Percentiles rank a stretch among this genome's conserved stretches.
Evolutionary conservation across 2,888 invertebrate genomes (phyloP).

Genomic region (Stramonita haemastoma): DNA sequence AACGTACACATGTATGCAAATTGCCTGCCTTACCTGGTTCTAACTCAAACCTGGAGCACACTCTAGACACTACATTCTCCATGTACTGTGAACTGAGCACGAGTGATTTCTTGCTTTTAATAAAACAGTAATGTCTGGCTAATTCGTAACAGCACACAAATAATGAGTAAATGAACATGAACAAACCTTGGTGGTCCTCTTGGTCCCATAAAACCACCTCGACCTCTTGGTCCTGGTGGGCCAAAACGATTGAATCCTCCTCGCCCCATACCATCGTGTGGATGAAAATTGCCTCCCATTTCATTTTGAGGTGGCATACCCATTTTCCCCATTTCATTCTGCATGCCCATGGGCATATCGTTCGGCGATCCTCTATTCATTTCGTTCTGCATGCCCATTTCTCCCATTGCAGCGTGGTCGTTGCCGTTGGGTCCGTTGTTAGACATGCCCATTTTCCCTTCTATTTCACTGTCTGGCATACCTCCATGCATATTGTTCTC

Average conservation of each 20-base stretch:
- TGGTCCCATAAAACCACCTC: slow-evolving; percentile 56
- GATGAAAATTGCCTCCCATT: slow-evolving; percentile 36
- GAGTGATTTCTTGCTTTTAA: too few species aligned
- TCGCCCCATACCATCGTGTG: slow-evolving; percentile 2
- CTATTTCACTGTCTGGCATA: slow-evolving; percentile 19
- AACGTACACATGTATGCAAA: too few species aligned
- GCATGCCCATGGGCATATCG: slow-evolving; percentile 44
- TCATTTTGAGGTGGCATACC: slow-evolving; percentile 41
- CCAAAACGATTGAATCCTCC: slow-evolving; percentile 52
- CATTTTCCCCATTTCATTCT: slow-evolving; percentile 39
- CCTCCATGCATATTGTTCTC: neutral
- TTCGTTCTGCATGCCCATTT: slow-evolving; percentile 39
- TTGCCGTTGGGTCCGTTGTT: neutral
- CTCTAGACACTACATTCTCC: too few species aligned
- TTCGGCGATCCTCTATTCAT: slow-evolving; percentile 45
- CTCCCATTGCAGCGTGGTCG: slow-evolving; percentile 31
- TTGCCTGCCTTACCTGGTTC: too few species aligned
- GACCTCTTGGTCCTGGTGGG: slow-evolving; percentile 51
- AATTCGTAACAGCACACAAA: neutral
- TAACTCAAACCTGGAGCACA: too few species aligned
- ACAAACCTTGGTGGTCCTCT: slow-evolving; percentile 50
- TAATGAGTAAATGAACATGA: neutral
- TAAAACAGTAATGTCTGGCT: too few species aligned
- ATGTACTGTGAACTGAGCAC: too few species aligned
- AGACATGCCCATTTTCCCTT: slow-evolving; percentile 33